phyloP scores from a whole-genome alignment of 37 sponge, comb jelly and placozoan genomes.

The Theonella swinhoei region DNA sequence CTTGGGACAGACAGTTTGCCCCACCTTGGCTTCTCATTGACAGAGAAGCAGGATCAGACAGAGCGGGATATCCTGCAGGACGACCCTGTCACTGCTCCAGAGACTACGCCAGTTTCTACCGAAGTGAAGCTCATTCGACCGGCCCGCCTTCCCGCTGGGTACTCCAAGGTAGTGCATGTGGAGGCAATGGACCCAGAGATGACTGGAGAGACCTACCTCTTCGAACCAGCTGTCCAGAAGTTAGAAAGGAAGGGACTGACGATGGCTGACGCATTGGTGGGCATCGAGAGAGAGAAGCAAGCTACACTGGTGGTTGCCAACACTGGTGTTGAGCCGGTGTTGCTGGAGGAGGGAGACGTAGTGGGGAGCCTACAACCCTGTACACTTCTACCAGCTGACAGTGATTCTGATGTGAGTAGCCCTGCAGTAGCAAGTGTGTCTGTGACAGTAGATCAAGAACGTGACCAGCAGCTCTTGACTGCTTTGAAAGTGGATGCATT shows the following conservation, averaged over 20 bases:
- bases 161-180: constrained; percentile 6
- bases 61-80: not conserved
- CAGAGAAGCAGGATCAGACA: not conserved
- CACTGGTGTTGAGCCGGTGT: not conserved
- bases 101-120: not conserved
- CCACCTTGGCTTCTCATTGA: not conserved
- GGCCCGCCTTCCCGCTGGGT: constrained; percentile 1
- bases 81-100: not conserved
- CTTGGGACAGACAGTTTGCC: constrained; percentile 6
- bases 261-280: not conserved
- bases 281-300: not conserved
- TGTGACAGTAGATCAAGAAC: too few species aligned
- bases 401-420: too few species aligned
- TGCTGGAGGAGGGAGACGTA: not conserved
- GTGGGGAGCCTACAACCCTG: too few species aligned
- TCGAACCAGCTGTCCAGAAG: not conserved
- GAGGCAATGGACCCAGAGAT: not conserved
- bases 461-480: too few species aligned
- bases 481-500: too few species aligned
- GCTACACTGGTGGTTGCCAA: not conserved
- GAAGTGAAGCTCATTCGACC: constrained; percentile 5
- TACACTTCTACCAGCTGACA: too few species aligned
- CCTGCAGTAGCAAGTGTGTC: too few species aligned
- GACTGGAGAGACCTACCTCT: not conserved
- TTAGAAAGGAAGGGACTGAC: not conserved